These are phyloP conservation scores for Uromys caudimaculatus DNA, from an alignment of 2,797 vertebrate genomes.

Conservation along the genomic window DNA sequence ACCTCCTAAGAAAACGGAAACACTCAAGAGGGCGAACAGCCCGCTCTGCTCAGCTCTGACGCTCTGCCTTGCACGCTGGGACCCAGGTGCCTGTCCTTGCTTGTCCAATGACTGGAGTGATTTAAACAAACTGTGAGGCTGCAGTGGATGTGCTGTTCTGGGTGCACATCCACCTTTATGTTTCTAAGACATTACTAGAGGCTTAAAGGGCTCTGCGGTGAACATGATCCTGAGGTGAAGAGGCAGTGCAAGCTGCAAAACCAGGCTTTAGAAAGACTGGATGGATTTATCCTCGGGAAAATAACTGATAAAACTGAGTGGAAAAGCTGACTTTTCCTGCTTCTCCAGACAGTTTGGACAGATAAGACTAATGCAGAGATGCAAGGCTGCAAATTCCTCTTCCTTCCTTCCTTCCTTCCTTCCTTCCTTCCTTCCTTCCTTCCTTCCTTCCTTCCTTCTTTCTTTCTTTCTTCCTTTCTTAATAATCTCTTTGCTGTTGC, in stretches of 20 bases:
- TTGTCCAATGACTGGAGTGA: slow-evolving; percentile 76
- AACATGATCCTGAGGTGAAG: neutral
- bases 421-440: neutral
- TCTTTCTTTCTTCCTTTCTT: neutral
- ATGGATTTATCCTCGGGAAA: slow-evolving; percentile 17
- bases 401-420: neutral
- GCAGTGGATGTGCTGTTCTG: slow-evolving; percentile 49
- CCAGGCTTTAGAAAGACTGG: neutral
- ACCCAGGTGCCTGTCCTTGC: slow-evolving; percentile 71
- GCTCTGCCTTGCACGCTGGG: neutral
- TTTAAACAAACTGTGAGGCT: slow-evolving; percentile 76
- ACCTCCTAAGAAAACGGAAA: slow-evolving; percentile 55
- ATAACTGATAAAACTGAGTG: neutral
- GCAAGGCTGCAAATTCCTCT: neutral
- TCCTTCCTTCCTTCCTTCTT: neutral
- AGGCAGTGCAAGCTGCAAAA: slow-evolving; percentile 32
- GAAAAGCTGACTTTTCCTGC: slow-evolving; percentile 18
- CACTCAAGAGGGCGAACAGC: slow-evolving; percentile 46
- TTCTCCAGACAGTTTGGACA: neutral
- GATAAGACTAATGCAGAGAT: slow-evolving; percentile 13
- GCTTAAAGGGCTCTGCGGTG: neutral
- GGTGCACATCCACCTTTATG: slow-evolving; percentile 65
- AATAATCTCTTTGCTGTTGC: neutral
- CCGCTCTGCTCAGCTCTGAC: slow-evolving; percentile 10
- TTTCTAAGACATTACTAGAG: slow-evolving; percentile 71